Evolutionary conservation across 2,797 vertebrate genomes (phyloP), one percentile per base, ranked within the genome.

Genomic region (Sebastes steindachneri): DNA sequence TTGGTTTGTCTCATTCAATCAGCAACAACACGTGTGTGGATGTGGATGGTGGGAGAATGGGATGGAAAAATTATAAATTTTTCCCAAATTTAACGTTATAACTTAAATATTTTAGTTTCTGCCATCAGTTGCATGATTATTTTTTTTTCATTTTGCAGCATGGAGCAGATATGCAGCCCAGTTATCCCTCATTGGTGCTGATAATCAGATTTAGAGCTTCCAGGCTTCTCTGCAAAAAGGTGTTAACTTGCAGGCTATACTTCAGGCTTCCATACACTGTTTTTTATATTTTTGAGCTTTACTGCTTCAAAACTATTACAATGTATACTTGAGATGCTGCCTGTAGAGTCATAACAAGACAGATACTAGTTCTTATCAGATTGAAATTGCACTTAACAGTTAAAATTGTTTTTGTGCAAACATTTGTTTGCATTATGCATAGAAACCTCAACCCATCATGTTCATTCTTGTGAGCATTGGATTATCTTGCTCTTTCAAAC

Each of bases 201-300:
- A 55, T 85, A 68, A 83, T 85, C 69, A 87, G 75, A 81, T 89
- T 81, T 80, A 68, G 7, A 72, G 83, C 66, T 82, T 80, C 71
- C 33, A 73, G 62, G 37, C 68, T 68, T 58, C 7, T 28, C 54
- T 60, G 59, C 5, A 65, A 55, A 73, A 74, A 37, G 14, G 53
- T 65, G 76, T 72, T 82, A 37, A 37, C 33, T 63, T 80, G 55
- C 15, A 48, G 3, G 41, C 17, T 4, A 58, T 31, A 37, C 54
- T 72, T 59, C 9, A 68, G 4, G 31, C 26, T 51, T 57, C 23
- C 14, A 62, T 60, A 7, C 59, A 23, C 58, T 9, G 19, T 1
- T 33, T 55, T 57, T 29, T 14, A 4, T 66, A 7, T 51, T 12
- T 54, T 53, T 10, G 2, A 54, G 21, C 19, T 65, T 48, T 3